Evolutionary conservation across 2,888 invertebrate genomes (phyloP), one percentile per base, ranked within the genome.

Genomic region (Amiota minor): DNA sequence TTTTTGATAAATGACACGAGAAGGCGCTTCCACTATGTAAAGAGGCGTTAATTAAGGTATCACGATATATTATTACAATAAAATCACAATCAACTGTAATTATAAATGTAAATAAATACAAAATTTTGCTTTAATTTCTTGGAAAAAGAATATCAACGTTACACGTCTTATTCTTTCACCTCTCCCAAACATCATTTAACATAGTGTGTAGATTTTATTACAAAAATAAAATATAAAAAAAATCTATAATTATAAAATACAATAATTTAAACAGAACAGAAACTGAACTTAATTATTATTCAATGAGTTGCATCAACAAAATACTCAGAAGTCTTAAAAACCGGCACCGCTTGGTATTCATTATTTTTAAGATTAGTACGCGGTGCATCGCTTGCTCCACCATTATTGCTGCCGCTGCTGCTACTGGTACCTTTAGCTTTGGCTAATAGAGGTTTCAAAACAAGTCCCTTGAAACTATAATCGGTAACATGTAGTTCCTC

Each of bases 401-500:
- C 16, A 1, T 81, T n/a, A 2, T 80, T 76, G 1, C 35, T 35
- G 78, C 11, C 14, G 76, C 65, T 47, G n/a, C 12, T 18, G 65
- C 35, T 35, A n/a, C 23, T 23, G 2, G 67, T 62, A 11, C 83
- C 64, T 64, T 85, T 86, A 0, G 80, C 70, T 76, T 84, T 86
- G 49, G 85, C 78, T 74, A 93, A 90, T 65, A 93, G 90, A n/a
- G 93, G 93, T 80, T 92, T 92, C 0, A 93, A 84, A 11, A 93
- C 90, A 20, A 89, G 76, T 77, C 90, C 92, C 82, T 91, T 93
- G 0, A 93, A 84, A 79, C 91, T 92, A 78, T 91, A 92, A 72
- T 93, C 92, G 23, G 90, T 90, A 2, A 92, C 88, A 76, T 92
- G 92, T 76, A 93, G 91, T 74, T 93, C 92, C 47, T 88, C 81